Conservation (phyloP, 2,113 vertebrate genomes). For the Symphodus melops region DNA sequence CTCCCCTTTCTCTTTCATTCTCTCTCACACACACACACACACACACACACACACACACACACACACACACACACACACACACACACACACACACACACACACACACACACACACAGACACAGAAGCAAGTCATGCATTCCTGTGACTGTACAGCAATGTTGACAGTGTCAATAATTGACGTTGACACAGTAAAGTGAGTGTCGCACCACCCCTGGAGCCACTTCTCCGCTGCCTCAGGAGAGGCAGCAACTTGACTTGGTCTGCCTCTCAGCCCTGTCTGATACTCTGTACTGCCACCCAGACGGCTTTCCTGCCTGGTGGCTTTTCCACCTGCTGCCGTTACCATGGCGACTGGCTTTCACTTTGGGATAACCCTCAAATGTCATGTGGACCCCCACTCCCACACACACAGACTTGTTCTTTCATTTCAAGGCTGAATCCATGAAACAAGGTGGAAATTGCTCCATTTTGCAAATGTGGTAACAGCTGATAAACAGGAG, state of each 20-base stretch:
- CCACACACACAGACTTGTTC: neutral
- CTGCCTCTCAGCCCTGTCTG: conserved; percentile 43
- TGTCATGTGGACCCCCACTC: neutral
- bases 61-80: conserved; percentile 17
- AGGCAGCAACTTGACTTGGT: conserved; percentile 17
- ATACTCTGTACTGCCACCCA: conserved; percentile 18
- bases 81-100: too few relatives aligned
- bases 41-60: conserved; percentile 15
- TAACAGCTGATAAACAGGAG: conserved; percentile 18
- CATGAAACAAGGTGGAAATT: conserved; percentile 35
- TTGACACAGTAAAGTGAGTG: conserved; percentile 36
- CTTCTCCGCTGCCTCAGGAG: conserved; percentile 38
- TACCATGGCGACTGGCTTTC: conserved; percentile 68
- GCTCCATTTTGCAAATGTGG: conserved; percentile 45
- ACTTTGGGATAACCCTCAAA: conserved; percentile 53
- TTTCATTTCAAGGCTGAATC: conserved; percentile 34
- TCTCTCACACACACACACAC: conserved; percentile 13
- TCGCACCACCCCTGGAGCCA: conserved; percentile 26
- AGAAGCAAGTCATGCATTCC: conserved; percentile 5
- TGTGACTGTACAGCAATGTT: conserved; percentile 59
- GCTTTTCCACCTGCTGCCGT: conserved; percentile 70
- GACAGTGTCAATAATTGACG: conserved; percentile 75
- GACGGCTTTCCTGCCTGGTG: conserved; percentile 30
- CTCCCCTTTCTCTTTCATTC: neutral
- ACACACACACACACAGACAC: conserved; percentile 8